Evolutionary conservation across 2,113 vertebrate genomes (phyloP), one percentile per base, ranked within the genome.

Genomic region (Dicrurus megarhynchus): DNA sequence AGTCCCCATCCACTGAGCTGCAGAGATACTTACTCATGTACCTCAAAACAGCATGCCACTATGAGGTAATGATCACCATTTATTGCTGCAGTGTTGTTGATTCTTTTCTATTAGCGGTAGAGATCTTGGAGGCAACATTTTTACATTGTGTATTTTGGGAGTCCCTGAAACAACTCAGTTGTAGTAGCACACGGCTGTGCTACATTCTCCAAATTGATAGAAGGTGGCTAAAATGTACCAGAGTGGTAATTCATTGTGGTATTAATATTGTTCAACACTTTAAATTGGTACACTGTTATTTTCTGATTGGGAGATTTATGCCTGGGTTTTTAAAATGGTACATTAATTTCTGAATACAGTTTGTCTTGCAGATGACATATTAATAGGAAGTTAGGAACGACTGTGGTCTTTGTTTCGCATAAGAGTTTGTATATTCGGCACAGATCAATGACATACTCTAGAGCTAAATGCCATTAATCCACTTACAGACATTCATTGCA

Each of bases 391-490:
- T 95, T 95, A 96, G 53, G 78, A 96, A 90, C 5, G 35, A 95
- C 32, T 87, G 33, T 74, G 59, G 93, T 97, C 89, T 98, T 87
- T 90, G 37, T 96, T 97, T 96, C 89, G 64, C 95, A 2, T 84
- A 92, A 86, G 67, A 84, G 91, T 96, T 97, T 97, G 89, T 95
- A 89, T 77, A 80, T 96, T 97, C 37, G 13, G 35, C 50, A 46
- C 78, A 90, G 90, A 97, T 97, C 93, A 95, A 63, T 95, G 85
- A 91, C 85, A 92, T 96, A 63, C 59, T 87, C 65, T 90, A 90
- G 73, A 95, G 88, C 93, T 97, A 93, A 97, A 82, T 97, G 79
- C 90, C 81, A 84, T 97, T 97, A 97, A 97, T 97, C 90, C 91
- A 93, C 97, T 98, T 97, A 96, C 92, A 92, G 41, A 60, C 46